Conservation (phyloP, 2,113 vertebrate genomes). For the Haemorhous mexicanus region DNA sequence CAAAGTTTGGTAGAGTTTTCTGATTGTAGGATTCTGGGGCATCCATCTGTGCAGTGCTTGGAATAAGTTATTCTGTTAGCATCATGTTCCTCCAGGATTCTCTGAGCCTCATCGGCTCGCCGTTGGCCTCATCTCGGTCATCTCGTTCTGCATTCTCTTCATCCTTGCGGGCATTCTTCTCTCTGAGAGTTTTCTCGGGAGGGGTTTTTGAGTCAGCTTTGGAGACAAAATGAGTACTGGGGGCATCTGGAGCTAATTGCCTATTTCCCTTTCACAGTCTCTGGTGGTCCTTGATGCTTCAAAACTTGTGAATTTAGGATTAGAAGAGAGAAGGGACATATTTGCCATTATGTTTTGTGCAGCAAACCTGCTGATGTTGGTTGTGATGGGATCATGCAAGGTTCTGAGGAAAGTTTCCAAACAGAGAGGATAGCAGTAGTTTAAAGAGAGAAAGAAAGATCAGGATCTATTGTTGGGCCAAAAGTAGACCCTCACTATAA, state of each 20-base stretch:
- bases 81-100: neutral
- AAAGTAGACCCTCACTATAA: neutral
- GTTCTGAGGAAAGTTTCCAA: neutral
- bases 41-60: neutral
- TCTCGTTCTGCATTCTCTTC: neutral
- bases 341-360: neutral
- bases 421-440: neutral
- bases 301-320: neutral
- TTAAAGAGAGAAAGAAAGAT: neutral
- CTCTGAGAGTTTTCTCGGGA: neutral
- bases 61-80: neutral
- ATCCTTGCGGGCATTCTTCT: neutral
- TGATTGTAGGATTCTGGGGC: neutral
- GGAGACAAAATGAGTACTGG: neutral
- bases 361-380: neutral
- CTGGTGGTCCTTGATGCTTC: neutral
- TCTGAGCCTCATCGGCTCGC: neutral
- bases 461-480: neutral
- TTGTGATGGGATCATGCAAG: neutral
- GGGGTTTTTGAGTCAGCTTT: no score
- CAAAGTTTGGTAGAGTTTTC: neutral
- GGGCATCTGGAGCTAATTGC: neutral
- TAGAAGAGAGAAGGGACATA: neutral
- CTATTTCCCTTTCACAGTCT: neutral
- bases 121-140: neutral